These are phyloP conservation scores for Pseudomugil tenellus DNA, from an alignment of 2,797 vertebrate species.

Conservation along the genomic window DNA sequence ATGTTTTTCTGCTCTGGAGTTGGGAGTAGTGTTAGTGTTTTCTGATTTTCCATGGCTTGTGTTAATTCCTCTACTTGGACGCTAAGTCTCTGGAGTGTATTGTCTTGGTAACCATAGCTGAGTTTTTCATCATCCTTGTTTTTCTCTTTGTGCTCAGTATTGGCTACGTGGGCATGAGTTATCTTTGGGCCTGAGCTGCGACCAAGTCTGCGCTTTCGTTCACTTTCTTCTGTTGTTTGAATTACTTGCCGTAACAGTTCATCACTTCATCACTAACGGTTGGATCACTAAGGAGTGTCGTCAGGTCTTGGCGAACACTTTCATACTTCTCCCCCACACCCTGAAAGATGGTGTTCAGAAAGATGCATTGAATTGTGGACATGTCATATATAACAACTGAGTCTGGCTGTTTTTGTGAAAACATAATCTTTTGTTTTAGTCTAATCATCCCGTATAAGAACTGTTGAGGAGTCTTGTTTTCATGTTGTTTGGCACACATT, in stretches of 20 bases:
- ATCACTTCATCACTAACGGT: constrained; percentile 9
- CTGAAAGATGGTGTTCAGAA: constrained; percentile 8
- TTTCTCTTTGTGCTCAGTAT: background rate
- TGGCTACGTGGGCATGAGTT: background rate
- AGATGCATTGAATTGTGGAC: constrained; percentile 14
- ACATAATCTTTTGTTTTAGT: constrained; percentile 3
- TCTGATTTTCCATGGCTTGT: constrained; percentile 1
- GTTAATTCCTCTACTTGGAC: constrained; percentile 1
- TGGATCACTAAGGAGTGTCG: background rate
- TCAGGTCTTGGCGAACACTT: background rate
- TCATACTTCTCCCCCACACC: constrained; percentile 18
- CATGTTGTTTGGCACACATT: constrained; percentile 16
- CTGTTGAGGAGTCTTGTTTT: constrained; percentile 1
- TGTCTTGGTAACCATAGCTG: background rate
- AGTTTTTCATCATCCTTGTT: background rate
- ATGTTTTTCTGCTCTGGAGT: background rate
- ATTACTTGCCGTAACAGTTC: constrained; percentile 11
- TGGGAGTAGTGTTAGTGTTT: background rate
- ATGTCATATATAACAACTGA: constrained; percentile 19
- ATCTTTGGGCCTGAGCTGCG: background rate
- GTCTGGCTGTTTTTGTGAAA: constrained; percentile 3
- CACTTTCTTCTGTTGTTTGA: constrained; percentile 13
- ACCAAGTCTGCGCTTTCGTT: too few species aligned
- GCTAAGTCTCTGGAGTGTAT: background rate
- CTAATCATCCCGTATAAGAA: constrained; percentile 23